Conservation (phyloP, 2,113 vertebrate genomes). For the Sander lucioperca region DNA sequence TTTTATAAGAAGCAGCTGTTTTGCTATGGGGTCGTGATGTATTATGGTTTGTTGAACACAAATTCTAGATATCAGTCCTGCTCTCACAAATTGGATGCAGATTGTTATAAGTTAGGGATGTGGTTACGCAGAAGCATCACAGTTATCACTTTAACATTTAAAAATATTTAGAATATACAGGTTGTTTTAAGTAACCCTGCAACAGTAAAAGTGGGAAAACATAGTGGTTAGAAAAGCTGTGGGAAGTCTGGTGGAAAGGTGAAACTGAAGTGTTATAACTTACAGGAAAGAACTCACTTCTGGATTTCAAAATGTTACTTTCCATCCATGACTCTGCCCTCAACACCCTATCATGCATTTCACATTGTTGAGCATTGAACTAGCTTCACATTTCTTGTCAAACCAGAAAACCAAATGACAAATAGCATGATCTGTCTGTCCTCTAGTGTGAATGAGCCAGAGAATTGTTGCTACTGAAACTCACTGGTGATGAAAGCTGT, state of each 20-base stretch:
- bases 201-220: neutral
- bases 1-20: conserved; percentile 2
- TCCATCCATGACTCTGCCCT: neutral
- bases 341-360: neutral
- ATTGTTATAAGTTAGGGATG: neutral
- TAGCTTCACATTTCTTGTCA: conserved; percentile 15
- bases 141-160: neutral
- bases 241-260: neutral
- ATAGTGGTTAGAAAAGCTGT: neutral
- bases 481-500: conserved; percentile 14
- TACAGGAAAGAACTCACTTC: neutral
- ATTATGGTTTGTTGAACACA: neutral
- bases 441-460: neutral
- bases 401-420: conserved; percentile 26
- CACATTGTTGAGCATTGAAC: neutral
- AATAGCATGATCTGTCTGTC: conserved; percentile 12
- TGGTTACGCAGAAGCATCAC: neutral
- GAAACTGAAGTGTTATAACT: neutral
- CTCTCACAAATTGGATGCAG: conserved; percentile 18
- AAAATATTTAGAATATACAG: neutral
- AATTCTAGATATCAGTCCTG: conserved; percentile 5
- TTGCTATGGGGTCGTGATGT: neutral
- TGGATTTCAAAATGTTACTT: neutral
- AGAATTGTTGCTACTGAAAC: neutral
- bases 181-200: neutral